Evolutionary conservation across 2,888 invertebrate genomes (phyloP), one percentile per base, ranked within the genome.

Genomic region (Epinotia nisella): DNA sequence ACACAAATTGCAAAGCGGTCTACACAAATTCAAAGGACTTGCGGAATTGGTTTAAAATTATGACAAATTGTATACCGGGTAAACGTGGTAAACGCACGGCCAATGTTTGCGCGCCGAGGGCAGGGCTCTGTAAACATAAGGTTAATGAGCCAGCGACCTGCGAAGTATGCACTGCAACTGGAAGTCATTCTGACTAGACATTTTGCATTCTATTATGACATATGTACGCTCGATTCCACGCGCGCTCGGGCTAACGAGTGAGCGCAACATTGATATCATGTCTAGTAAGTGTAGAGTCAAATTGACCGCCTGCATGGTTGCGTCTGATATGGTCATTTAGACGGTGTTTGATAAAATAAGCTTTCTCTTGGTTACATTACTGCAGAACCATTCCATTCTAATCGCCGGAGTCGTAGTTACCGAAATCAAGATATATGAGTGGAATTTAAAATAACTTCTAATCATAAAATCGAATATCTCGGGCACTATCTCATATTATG

Each of bases 41-140:
- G 69, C 69, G 39, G 55, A 70, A 70, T 70, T 62, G 56, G 64
- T 70, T 70, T 70, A 64, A 70, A 70, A 70, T 70, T 70, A 70
- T 70, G 70, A 70, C 70, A 70, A 70, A 70, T 70, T 70, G 73
- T 69, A 62, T 62, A 76, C 76, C 76, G 73, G 79, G 74, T 56
- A 70, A 77, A 83, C 79, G 79, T 76, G 80, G 79, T 81, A 83
- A 83, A 82, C 77, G 78, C 76, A 79, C 76, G 68, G 74, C 80
- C 74, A 82, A 85, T 81, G 75, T 85, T 85, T 82, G 78, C 76
- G 4, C 53, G 77, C 77, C 77, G 76, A 74, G 80, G 79, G 78
- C 75, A 77, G 79, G 74, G 75, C 79, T 71, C 51, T n/a, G 75
- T 75, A 82, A 81, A 81, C 79, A 80, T 75, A 76, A 76, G 75